A percentile compares a stretch with the other conserved stretches of the same genome.
Evolutionary conservation across 1,140 invertebrate species (phyloP).

Genomic region (Sesamia nonagrioides): DNA sequence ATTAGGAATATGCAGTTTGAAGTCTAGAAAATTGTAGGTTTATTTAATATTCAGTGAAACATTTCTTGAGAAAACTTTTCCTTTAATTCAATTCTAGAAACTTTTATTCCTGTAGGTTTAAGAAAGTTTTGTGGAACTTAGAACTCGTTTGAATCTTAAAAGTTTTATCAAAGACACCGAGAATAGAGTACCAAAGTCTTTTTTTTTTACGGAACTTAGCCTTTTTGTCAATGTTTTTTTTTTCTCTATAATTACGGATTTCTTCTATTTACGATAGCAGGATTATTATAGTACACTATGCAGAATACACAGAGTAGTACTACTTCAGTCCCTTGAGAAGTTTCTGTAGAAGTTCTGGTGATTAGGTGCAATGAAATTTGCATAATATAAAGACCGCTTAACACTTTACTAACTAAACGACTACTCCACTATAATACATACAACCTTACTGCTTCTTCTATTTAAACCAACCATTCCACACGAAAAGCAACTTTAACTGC

Average conservation of each 20-base stretch:
- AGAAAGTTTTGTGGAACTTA: neutral
- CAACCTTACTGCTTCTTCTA: neutral
- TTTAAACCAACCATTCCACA: neutral
- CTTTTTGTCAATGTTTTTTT: neutral
- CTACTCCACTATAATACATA: neutral
- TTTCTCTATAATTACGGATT: neutral
- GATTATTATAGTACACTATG: neutral
- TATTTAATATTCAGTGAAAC: neutral
- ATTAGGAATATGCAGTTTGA: too few relatives aligned
- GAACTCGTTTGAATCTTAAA: neutral
- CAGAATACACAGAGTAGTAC: neutral
- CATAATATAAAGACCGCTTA: neutral
- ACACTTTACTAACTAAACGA: neutral
- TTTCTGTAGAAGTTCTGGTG: neutral
- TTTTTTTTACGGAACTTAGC: neutral
- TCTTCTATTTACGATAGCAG: neutral
- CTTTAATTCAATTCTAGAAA: neutral
- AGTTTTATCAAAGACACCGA: neutral
- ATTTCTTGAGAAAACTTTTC: neutral
- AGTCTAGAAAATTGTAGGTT: neutral
- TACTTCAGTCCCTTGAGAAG: neutral
- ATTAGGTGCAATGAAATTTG: neutral
- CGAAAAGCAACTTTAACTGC: neutral
- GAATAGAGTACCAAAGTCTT: too few relatives aligned
- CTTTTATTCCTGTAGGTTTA: neutral